A percentile compares a stretch with the other conserved stretches of the same genome.
Conservation (phyloP, 2,113 vertebrate species). For the Takifugu bimaculatus region DNA sequence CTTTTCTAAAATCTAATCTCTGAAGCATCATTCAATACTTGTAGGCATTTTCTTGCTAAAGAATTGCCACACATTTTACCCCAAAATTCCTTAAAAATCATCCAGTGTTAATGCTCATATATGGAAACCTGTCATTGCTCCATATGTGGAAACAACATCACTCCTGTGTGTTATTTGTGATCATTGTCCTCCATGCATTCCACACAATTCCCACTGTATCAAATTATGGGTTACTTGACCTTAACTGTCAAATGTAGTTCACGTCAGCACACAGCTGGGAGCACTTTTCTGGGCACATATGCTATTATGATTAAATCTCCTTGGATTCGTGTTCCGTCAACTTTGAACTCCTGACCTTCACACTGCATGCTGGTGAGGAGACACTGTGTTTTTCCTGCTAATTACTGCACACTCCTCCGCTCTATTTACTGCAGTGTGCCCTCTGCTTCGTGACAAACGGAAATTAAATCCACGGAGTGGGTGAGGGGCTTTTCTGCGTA, state of each 20-base stretch:
- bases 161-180: not conserved
- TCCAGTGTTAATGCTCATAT: no score
- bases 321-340: conserved; percentile 30
- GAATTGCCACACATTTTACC: no score
- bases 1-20: no score
- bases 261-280: conserved; percentile 47
- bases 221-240: conserved; percentile 34
- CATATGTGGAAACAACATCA: no score
- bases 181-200: not conserved
- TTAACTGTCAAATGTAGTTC: conserved; percentile 46
- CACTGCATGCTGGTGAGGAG: conserved; percentile 9
- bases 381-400: not conserved
- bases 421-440: conserved; percentile 16
- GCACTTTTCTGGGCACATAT: conserved; percentile 26
- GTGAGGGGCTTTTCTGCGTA: conserved; percentile 5
- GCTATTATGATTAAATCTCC: conserved; percentile 9
- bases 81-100: no score
- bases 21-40: no score
- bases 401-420: not conserved
- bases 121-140: no score
- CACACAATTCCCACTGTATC: conserved; percentile 11
- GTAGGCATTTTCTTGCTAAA: no score
- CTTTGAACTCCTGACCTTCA: conserved; percentile 38
- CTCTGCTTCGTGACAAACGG: conserved; percentile 21
- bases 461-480: conserved; percentile 13